Base-by-base conservation (phyloP, 1,140 invertebrate species). In the Chironomus tepperi region DNA sequence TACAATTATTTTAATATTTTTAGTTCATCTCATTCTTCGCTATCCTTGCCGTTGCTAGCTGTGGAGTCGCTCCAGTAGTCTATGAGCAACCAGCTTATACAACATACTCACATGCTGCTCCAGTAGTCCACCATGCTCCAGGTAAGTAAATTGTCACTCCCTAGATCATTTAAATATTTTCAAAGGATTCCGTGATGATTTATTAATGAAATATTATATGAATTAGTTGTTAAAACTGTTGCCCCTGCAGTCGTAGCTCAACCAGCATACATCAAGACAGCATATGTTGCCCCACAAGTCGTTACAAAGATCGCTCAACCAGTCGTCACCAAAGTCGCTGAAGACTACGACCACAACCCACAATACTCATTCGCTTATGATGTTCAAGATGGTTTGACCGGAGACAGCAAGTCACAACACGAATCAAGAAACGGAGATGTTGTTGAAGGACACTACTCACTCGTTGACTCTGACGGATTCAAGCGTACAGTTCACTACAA, bases 351-450 rank as follows among this genome's bases (percentile, higher is more conserved):
- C 76, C 81, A 81, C 70, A 78, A 82, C 74, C 83, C 83, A 19
- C 81, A 83, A 76, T 84, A 83, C 78, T 79, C 78, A 74, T 85
- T 80, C 78, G 80, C 81, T 9, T 85, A 85, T 78, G 80, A 83
- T 43, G 79, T 86, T 9, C 79, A 83, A 74, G 85, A 86, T 75
- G 78, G 15, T 70, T 74, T 65, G 42, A 76, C 74, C 65, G 84
- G 86, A 77, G 84, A 86, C 75, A 84, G 83, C 42, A 85, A 86
- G 80, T 83, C 79, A 76, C 83, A 85, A 74, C 82, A 84, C 42
- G 85, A 86, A 77, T 79, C 82, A 24, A 81, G 84, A 10, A 81
- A 82, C n/a, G 80, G 80, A 77, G 80, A 81, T 76, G 77, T 79
- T 24, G 79, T 80, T 70, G 75, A 78, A 72, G 80, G 80, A 43